These are phyloP conservation scores for Echinarachnius parma DNA, from an alignment of 53 echinoderm and acorn worm species.

Conservation along the genomic window DNA sequence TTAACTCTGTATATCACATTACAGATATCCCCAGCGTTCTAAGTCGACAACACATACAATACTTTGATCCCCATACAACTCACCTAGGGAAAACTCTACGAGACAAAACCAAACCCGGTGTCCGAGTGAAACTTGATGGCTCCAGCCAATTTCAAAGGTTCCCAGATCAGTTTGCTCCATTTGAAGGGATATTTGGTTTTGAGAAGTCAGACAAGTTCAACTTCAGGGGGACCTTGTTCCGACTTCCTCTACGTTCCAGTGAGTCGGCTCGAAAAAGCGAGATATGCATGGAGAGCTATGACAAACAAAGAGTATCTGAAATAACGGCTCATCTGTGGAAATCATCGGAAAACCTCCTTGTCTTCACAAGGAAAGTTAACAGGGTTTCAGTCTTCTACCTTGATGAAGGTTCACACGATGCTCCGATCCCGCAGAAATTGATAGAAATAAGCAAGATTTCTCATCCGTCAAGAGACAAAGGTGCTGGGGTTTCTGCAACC, in stretches of 20 bases:
- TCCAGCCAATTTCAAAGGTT: constrained; percentile 45
- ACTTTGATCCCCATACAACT: constrained; percentile 74
- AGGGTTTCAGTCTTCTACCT: constrained; percentile 39
- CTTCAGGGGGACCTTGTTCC: constrained; percentile 59
- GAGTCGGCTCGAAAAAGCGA: constrained; percentile 21
- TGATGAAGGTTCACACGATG: not conserved
- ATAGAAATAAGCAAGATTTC: not conserved
- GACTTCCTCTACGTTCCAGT: constrained; percentile 67
- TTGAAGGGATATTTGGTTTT: constrained; percentile 72
- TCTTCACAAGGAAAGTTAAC: constrained; percentile 71
- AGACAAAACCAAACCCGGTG: constrained; percentile 45
- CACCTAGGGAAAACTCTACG: constrained; percentile 55
- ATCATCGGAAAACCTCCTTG: constrained; percentile 51
- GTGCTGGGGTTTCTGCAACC: not conserved
- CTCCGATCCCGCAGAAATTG: not conserved
- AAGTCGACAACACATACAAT: constrained; percentile 58
- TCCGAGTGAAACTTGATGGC: constrained; percentile 54
- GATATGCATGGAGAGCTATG: constrained; percentile 44
- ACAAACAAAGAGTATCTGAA: constrained; percentile 38
- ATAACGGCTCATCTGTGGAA: constrained; percentile 48
- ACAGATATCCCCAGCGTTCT: constrained; percentile 86
- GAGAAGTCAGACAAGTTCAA: constrained; percentile 9
- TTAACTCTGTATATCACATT: constrained; percentile 85
- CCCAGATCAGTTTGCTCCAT: constrained; percentile 80
- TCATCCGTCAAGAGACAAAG: not conserved